Conservation (phyloP, 2,797 vertebrate genomes). For the Coranthus polyacanthus region DNA sequence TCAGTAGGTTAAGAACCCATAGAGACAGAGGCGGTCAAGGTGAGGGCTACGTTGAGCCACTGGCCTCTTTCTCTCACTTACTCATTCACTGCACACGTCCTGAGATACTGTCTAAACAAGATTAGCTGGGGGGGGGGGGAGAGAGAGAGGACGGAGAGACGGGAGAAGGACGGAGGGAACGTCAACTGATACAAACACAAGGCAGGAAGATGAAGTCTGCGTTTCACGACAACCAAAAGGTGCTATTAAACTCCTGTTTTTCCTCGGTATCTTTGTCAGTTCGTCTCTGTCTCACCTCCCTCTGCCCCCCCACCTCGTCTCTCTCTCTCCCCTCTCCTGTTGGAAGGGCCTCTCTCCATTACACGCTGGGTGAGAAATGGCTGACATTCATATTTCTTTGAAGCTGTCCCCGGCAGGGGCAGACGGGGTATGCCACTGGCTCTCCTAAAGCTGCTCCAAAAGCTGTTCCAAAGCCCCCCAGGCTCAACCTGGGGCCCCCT, state of each 20-base stretch:
- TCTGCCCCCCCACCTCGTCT: slow-evolving; percentile 16
- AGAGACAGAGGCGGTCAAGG: slow-evolving; percentile 55
- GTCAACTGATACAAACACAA: not conserved
- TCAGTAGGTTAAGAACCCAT: slow-evolving; percentile 78
- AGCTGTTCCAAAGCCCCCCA: slow-evolving; percentile 79
- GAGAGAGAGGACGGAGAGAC: slow-evolving; percentile 6
- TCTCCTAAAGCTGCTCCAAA: slow-evolving; percentile 77
- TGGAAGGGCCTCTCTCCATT: slow-evolving; percentile 74
- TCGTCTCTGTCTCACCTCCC: slow-evolving; percentile 19
- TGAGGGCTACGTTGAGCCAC: slow-evolving; percentile 49
- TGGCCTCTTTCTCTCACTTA: slow-evolving; percentile 46
- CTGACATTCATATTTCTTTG: slow-evolving; percentile 85
- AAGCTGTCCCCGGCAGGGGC: slow-evolving; percentile 74
- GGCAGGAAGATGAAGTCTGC: too few relatives aligned
- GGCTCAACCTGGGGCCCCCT: slow-evolving; percentile 81
- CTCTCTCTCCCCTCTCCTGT: slow-evolving; percentile 47
- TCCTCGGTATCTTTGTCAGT: slow-evolving; percentile 15
- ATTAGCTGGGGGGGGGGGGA: slow-evolving; percentile 47
- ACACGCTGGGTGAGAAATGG: slow-evolving; percentile 83
- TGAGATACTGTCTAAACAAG: slow-evolving; percentile 68
- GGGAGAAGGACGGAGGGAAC: not conserved
- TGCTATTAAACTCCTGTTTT: slow-evolving; percentile 3
- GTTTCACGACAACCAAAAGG: too few relatives aligned
- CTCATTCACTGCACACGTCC: slow-evolving; percentile 41
- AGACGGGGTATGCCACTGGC: slow-evolving; percentile 74